Evolutionary conservation across 2,888 invertebrate genomes (phyloP), one percentile per base, ranked within the genome.

Genomic region (Galerucella calmariensis): DNA sequence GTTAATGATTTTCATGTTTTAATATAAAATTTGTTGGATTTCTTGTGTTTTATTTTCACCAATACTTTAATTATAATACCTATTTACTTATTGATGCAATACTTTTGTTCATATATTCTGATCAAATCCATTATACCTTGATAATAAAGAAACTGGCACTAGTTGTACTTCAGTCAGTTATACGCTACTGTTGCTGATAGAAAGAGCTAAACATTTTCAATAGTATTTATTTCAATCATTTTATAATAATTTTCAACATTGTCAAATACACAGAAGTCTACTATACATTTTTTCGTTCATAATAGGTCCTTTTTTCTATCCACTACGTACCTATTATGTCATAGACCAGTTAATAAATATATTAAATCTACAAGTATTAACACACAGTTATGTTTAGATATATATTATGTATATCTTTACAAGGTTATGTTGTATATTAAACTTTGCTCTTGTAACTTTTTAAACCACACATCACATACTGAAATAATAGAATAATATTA

Each of bases 281-380:
- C 81, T 81, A 83, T 83, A 83, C 82, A 83, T 82, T 79, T 77
- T 80, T 80, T 81, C 79, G 77, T 77, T 81, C 81, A 83, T 80
- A 81, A 79, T 79, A 77, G 80, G 66, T 59, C 44, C 11, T 46
- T 66, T 79, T 76, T 77, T 77, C 78, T 80, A 79, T 80, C 75
- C 73, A 69, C 81, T 83, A 81, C 81, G 4, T 46, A 16, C 51
- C 51, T 51, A 79, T 78, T 82, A 56, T 75, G 75, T 75, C 78
- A 82, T 83, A 85, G 84, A 85, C 84, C 85, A 83, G 83, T 86
- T 85, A 84, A 84, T 84, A 85, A 84, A 84, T 84, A 75, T 84
- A 84, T 82, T 84, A 83, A 82, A 83, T 82, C 83, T 82, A 83
- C 81, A 81, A 76, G 77, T 81, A 79, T 80, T 79, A 81, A 82